A percentile compares a stretch with the other conserved stretches of the same genome.
Conservation (phyloP, 2,888 invertebrate species). For the Stenoptilia bipunctidactyla region DNA sequence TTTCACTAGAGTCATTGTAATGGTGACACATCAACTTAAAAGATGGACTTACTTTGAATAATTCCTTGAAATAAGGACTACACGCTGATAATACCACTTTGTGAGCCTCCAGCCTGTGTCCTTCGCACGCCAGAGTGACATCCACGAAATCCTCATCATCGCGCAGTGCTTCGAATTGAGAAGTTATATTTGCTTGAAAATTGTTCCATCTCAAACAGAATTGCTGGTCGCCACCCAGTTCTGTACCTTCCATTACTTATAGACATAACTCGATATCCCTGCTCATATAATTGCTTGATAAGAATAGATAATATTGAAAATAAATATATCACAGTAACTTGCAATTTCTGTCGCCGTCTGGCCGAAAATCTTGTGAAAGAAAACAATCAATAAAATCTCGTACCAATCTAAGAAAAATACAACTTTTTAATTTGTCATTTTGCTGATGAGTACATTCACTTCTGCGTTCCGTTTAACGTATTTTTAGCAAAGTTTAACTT, state of each 20-base stretch:
- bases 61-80: conserved; percentile 89
- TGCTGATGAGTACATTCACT: conserved; percentile 68
- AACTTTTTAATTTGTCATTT: conserved; percentile 71
- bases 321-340: conserved; percentile 72
- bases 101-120: conserved; percentile 86
- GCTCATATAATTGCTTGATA: conserved; percentile 72
- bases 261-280: conserved; percentile 72
- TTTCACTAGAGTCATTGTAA: conserved; percentile 72
- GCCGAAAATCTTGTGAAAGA: conserved; percentile 71
- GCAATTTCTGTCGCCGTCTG: conserved; percentile 72
- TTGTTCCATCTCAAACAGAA: conserved; percentile 93
- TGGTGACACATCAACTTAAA: conserved; percentile 70
- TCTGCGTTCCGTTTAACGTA: conserved; percentile 54
- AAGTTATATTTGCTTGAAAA: conserved; percentile 88
- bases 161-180: conserved; percentile 86
- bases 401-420: conserved; percentile 72
- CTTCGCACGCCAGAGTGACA: conserved; percentile 89
- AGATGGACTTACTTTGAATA: conserved; percentile 82
- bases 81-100: conserved; percentile 89
- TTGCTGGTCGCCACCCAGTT: conserved; percentile 82
- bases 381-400: conserved; percentile 73
- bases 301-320: conserved; percentile 68
- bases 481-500: too few species aligned
- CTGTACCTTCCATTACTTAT: conserved; percentile 73
- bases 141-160: conserved; percentile 91